Conservation (phyloP, 1,140 invertebrate species). For the Eciton burchellii region DNA sequence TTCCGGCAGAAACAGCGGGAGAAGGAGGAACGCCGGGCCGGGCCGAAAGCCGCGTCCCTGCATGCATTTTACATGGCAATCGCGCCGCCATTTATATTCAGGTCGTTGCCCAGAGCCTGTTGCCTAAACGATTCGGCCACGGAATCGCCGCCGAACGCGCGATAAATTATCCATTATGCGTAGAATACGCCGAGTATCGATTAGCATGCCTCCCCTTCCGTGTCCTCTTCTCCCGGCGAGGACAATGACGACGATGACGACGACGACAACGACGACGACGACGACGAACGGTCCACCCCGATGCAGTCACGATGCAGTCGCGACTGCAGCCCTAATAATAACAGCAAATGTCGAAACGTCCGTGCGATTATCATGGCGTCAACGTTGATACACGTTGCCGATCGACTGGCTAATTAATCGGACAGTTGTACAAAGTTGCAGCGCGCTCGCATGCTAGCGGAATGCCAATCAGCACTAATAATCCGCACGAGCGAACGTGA, state of each 20-base stretch:
- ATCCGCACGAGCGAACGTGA: background rate
- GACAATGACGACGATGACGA: no score
- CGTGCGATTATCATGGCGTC: conserved; percentile 6
- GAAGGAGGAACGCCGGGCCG: background rate
- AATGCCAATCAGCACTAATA: conserved; percentile 20
- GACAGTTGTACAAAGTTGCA: conserved; percentile 17
- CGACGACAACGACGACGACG: no score
- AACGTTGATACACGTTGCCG: conserved; percentile 37
- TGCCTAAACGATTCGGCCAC: conserved; percentile 64
- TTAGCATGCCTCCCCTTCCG: background rate
- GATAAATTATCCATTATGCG: conserved; percentile 70
- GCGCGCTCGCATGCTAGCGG: background rate
- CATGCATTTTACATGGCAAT: conserved; percentile 66
- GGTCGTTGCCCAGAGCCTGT: conserved; percentile 19
- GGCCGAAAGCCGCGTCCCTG: conserved; percentile 49
- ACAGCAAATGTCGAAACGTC: conserved; percentile 40
- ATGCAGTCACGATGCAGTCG: conserved; percentile 9
- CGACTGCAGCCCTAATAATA: conserved; percentile 23
- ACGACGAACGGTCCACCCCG: conserved; percentile 1
- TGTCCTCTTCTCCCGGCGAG: background rate
- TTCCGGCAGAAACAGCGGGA: background rate
- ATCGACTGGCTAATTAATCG: conserved; percentile 42
- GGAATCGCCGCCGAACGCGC: conserved; percentile 59
- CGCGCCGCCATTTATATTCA: conserved; percentile 66
- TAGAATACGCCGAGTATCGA: conserved; percentile 54